These are phyloP conservation scores for Bombylius major DNA, from an alignment of 2,888 invertebrate genomes.

Conservation along the genomic window DNA sequence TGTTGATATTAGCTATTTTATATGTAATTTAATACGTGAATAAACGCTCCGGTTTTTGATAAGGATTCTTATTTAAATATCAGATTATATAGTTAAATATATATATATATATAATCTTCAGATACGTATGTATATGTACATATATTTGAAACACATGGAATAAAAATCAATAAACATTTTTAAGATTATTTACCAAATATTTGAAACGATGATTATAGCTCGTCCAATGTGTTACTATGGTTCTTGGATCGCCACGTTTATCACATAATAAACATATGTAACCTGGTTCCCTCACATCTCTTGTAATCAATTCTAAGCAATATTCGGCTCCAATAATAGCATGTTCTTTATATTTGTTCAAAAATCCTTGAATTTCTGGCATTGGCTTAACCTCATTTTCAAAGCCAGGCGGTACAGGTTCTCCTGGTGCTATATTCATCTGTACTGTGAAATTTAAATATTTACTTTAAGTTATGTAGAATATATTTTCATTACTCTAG, in stretches of 20 bases:
- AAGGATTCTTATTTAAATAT: no score
- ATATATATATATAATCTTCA: no score
- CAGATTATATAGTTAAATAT: no score
- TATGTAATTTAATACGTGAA: no score
- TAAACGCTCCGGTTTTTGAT: no score
- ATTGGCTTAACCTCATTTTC: constrained; percentile 45
- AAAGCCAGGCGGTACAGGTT: constrained; percentile 58
- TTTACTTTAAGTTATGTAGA: neutral
- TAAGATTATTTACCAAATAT: constrained; percentile 43
- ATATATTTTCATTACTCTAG: no score
- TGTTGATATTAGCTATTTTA: no score
- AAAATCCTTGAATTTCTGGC: constrained; percentile 39
- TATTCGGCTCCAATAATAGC: constrained; percentile 64
- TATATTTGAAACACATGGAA: no score
- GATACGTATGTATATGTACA: no score
- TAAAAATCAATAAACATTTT: no score
- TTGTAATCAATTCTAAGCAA: constrained; percentile 56
- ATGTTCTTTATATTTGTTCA: constrained; percentile 38
- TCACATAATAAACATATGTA: constrained; percentile 69
- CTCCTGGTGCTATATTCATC: constrained; percentile 42
- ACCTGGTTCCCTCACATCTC: constrained; percentile 52
- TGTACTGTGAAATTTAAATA: constrained; percentile 10
- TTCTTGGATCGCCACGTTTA: constrained; percentile 65
- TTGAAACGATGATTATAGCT: constrained; percentile 63
- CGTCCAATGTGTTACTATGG: constrained; percentile 64